Evolutionary conservation across 2,797 vertebrate genomes (phyloP).

Genomic region (Dicrostonyx torquatus): DNA sequence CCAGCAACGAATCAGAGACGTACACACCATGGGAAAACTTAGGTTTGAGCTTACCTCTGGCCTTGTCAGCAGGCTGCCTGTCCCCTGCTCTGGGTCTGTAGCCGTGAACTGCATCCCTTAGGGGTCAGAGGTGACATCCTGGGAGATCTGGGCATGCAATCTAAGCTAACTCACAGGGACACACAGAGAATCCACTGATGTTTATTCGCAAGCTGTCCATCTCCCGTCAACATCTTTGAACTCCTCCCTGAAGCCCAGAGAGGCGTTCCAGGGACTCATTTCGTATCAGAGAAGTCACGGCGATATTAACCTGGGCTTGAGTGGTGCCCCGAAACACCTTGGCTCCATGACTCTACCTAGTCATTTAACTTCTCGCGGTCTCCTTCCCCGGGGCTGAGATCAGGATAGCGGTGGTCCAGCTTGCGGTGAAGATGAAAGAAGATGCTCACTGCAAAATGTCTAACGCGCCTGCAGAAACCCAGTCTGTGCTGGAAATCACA

Average conservation of each 20-base stretch:
- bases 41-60: not conserved
- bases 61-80: too few species aligned
- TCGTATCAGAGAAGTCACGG: not conserved
- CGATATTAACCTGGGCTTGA: not conserved
- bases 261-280: not conserved
- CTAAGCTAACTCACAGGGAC: not conserved
- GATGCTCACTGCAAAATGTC: not conserved
- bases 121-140: not conserved
- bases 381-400: constrained; percentile 14
- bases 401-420: not conserved
- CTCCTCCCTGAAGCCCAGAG: not conserved
- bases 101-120: not conserved
- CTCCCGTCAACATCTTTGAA: not conserved
- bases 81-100: not conserved
- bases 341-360: not conserved
- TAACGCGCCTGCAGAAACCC: not conserved
- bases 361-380: not conserved
- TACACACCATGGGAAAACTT: not conserved
- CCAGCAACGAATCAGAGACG: not conserved
- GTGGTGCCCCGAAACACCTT: not conserved
- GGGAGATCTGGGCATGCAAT: not conserved
- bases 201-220: not conserved
- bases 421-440: not conserved
- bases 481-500: not conserved
- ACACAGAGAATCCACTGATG: not conserved